Conservation (phyloP, 2,113 vertebrate species). For the Chionodraco myersi region DNA sequence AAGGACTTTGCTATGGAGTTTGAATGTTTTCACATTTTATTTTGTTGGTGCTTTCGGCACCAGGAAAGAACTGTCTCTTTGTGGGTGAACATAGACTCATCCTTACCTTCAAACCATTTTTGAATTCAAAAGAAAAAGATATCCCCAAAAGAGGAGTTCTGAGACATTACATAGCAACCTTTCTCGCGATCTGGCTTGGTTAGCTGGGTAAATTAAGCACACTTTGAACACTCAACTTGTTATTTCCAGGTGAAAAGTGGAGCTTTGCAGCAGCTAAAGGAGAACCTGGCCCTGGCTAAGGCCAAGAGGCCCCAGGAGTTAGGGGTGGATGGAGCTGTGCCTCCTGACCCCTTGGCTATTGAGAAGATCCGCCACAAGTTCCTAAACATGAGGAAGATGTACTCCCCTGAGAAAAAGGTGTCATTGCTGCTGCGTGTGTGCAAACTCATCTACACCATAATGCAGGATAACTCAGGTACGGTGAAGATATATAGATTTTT, state of each 20-base stretch:
- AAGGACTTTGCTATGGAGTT: no score
- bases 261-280: conserved; percentile 90
- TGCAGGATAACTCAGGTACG: conserved; percentile 97
- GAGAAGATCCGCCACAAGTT: conserved; percentile 97
- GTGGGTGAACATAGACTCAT: no score
- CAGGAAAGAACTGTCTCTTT: neutral
- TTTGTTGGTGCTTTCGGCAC: no score
- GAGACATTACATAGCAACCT: neutral
- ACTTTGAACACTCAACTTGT: neutral
- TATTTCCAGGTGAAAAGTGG: conserved; percentile 84
- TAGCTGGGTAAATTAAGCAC: neutral
- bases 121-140: neutral
- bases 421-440: conserved; percentile 92
- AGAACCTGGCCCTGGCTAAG: conserved; percentile 92
- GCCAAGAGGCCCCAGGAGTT: conserved; percentile 92
- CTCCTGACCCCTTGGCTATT: conserved; percentile 90
- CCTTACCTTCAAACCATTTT: neutral
- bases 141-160: neutral
- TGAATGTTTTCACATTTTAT: no score
- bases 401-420: conserved; percentile 97
- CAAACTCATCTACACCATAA: conserved; percentile 96
- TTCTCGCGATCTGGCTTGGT: neutral
- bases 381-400: conserved; percentile 94
- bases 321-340: conserved; percentile 89
- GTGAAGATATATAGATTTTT: neutral